Conservation (phyloP, 2,888 invertebrate species). For the Nebria salina region DNA sequence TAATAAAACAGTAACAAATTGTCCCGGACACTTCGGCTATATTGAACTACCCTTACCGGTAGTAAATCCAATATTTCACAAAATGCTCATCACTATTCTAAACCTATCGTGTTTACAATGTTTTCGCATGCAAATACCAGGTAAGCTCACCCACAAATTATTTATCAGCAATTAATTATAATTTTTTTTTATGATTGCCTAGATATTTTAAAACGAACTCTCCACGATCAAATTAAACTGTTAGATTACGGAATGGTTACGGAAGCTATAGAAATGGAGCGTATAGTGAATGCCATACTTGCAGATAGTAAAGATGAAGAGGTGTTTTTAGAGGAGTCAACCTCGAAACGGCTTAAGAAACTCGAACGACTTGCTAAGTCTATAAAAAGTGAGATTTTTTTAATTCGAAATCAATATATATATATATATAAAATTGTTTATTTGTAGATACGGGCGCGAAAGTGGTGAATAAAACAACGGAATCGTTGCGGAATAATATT, state of each 20-base stretch:
- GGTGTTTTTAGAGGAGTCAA: constrained; percentile 54
- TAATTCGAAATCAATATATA: no score
- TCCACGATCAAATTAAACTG: constrained; percentile 75
- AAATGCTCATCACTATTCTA: constrained; percentile 74
- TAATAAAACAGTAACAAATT: constrained; percentile 70
- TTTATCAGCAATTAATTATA: not conserved
- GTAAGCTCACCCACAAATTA: constrained; percentile 57
- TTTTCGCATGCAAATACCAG: constrained; percentile 72
- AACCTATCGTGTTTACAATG: constrained; percentile 78
- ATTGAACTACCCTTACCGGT: constrained; percentile 89
- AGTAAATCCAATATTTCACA: constrained; percentile 90
- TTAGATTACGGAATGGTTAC: constrained; percentile 78
- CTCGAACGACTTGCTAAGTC: constrained; percentile 52
- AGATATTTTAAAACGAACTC: constrained; percentile 62
- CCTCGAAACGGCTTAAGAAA: constrained; percentile 53
- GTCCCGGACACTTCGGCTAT: constrained; percentile 95
- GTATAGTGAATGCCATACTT: constrained; percentile 52
- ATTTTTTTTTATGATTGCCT: not conserved
- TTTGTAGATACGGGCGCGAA: constrained; percentile 54
- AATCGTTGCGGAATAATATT: constrained; percentile 55
- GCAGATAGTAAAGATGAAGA: constrained; percentile 50
- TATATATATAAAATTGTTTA: not conserved
- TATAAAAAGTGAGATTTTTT: constrained; percentile 40
- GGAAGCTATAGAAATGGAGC: constrained; percentile 73
- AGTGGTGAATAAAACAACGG: constrained; percentile 55